Evolutionary conservation across 2,113 vertebrate species (phyloP).

Genomic region (Microcebus griseorufus): DNA sequence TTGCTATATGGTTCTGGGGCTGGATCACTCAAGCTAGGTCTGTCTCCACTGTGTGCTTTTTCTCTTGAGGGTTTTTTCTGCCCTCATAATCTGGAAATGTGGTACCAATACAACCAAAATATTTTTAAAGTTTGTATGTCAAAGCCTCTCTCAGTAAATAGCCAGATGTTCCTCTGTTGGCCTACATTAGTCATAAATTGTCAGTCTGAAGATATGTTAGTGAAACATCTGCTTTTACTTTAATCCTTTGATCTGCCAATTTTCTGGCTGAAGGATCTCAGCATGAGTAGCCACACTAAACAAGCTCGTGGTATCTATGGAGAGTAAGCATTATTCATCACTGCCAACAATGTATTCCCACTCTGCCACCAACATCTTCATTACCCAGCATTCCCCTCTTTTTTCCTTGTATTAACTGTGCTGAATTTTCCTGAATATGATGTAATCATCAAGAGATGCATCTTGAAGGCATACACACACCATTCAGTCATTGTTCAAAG

Average conservation of each 20-base stretch:
- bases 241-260: neutral
- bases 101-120: neutral
- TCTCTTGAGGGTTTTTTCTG: neutral
- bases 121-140: neutral
- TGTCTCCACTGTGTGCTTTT: neutral
- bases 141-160: neutral
- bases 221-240: neutral
- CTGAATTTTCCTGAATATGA: neutral
- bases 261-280: neutral
- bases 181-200: neutral
- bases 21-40: neutral
- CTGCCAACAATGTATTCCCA: neutral
- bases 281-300: neutral
- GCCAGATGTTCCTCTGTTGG: neutral
- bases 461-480: neutral
- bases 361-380: neutral
- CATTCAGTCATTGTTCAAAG: neutral
- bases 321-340: neutral
- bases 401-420: neutral
- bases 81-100: neutral
- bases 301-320: neutral
- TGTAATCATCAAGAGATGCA: neutral
- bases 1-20: rapidly evolving
- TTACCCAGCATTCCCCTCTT: neutral
- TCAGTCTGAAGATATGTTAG: neutral